Conservation (phyloP, 2,113 vertebrate genomes). For the Neoarius graeffei region DNA sequence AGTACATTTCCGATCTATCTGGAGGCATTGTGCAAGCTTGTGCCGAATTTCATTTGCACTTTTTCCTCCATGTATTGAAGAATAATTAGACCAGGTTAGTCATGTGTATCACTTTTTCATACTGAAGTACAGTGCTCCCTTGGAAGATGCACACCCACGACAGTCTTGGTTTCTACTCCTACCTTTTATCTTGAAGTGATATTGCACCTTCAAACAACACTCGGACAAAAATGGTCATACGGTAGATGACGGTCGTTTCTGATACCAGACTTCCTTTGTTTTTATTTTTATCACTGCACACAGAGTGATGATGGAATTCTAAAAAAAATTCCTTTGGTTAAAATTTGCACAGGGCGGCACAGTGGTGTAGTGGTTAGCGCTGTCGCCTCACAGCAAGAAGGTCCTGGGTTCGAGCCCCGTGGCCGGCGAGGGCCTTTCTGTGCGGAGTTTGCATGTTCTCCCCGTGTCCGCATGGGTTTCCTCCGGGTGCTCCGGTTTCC, state of each 20-base stretch:
- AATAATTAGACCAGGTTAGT: slow-evolving; percentile 20
- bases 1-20: slow-evolving; percentile 7
- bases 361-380: too few relatives aligned
- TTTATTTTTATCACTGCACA: too few relatives aligned
- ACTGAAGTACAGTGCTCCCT: slow-evolving; percentile 45
- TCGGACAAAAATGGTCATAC: neutral
- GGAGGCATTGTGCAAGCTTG: neutral
- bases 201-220: neutral
- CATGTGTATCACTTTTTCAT: slow-evolving; percentile 34
- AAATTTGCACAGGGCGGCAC: neutral
- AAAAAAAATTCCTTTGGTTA: neutral
- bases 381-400: too few relatives aligned
- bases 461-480: too few relatives aligned
- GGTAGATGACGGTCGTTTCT: neutral
- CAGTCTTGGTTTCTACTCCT: neutral
- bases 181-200: neutral
- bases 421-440: too few relatives aligned
- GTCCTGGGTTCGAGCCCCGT: too few relatives aligned
- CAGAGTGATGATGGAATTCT: neutral
- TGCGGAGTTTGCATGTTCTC: too few relatives aligned
- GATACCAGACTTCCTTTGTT: neutral
- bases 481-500: too few relatives aligned
- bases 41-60: slow-evolving; percentile 15
- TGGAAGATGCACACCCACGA: neutral
- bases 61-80: slow-evolving; percentile 50